These are phyloP conservation scores for Poliocrania exsul DNA, from an alignment of 2,797 vertebrate genomes.

Conservation along the genomic window DNA sequence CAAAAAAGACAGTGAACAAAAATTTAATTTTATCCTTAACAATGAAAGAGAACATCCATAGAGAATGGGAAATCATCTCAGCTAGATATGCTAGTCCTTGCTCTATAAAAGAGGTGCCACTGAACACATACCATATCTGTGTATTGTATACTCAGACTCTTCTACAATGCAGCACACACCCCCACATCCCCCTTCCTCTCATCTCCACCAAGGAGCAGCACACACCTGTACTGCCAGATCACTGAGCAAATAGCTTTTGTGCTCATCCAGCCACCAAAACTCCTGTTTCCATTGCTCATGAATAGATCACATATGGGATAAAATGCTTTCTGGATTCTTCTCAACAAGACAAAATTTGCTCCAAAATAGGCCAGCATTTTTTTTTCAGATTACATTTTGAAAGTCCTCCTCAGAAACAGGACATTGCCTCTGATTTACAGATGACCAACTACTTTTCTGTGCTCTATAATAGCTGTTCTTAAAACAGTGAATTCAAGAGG, in stretches of 20 bases:
- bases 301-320: background rate
- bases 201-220: background rate
- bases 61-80: background rate
- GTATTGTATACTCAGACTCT: background rate
- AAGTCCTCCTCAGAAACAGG: background rate
- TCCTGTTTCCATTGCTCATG: background rate
- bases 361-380: background rate
- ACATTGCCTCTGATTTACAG: background rate
- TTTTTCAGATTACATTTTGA: background rate
- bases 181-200: background rate
- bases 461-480: background rate
- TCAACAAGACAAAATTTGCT: background rate
- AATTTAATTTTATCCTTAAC: background rate
- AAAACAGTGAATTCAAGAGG: background rate
- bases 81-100: background rate
- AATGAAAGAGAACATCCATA: background rate
- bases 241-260: background rate
- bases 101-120: background rate
- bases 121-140: background rate
- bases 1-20: background rate
- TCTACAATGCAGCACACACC: background rate
- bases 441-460: background rate
- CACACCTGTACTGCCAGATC: accelerated
- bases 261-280: background rate
- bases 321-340: background rate